These are phyloP conservation scores for Gasterosteus aculeatus DNA, from an alignment of 2,113 vertebrate genomes.

Conservation along the genomic window DNA sequence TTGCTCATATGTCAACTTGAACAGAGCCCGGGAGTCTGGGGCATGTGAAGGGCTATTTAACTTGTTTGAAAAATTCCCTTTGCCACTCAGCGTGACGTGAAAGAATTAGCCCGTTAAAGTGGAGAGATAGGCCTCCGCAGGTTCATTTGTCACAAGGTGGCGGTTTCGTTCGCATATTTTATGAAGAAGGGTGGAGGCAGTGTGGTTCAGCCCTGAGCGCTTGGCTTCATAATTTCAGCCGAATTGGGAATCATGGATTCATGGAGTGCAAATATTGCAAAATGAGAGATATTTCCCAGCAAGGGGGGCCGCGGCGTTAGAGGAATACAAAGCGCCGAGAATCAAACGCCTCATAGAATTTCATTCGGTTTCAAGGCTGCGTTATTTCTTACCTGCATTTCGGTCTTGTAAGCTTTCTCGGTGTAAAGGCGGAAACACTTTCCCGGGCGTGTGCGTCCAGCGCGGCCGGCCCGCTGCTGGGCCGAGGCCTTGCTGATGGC, in stretches of 20 bases:
- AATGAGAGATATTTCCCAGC: constrained; percentile 38
- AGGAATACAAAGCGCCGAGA: constrained; percentile 33
- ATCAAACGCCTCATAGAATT: constrained; percentile 19
- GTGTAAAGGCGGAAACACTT: constrained; percentile 97
- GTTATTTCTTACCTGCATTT: constrained; percentile 90
- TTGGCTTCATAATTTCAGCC: constrained; percentile 37
- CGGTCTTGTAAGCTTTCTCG: constrained; percentile 97
- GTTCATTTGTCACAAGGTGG: constrained; percentile 65
- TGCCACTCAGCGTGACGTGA: constrained; percentile 52
- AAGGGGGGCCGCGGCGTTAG: constrained; percentile 25
- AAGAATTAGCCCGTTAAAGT: constrained; percentile 66
- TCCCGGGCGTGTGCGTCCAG: constrained; percentile 92
- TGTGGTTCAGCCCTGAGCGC: constrained; percentile 24
- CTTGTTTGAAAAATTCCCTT: constrained; percentile 64
- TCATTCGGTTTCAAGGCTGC: neutral
- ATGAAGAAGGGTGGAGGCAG: constrained; percentile 34
- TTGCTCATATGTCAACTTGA: constrained; percentile 60
- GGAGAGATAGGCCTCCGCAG: constrained; percentile 38
- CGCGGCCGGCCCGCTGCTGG: constrained; percentile 95
- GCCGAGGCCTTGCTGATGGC: constrained; percentile 97
- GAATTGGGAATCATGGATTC: constrained; percentile 41
- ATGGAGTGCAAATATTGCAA: constrained; percentile 40
- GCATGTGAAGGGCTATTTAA: constrained; percentile 71
- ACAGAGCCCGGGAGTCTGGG: constrained; percentile 32
- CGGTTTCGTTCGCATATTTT: constrained; percentile 30